Evolutionary conservation across 2,113 vertebrate genomes (phyloP), one percentile per base, ranked within the genome.

Genomic region (Columba livia): DNA sequence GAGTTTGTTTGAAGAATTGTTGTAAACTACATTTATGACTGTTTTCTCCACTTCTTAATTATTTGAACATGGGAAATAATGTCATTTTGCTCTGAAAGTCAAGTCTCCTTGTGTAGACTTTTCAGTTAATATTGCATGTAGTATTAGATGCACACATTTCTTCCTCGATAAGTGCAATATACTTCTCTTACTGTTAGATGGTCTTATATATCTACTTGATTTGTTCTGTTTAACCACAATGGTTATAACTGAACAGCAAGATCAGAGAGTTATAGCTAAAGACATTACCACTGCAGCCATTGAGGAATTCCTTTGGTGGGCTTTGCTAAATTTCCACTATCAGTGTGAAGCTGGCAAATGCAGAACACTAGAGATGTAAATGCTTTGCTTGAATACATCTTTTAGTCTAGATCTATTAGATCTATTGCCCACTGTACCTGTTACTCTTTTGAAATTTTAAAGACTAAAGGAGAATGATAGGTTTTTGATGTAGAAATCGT

Each of bases 401-500:
- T 91, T 65, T 57, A 65, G 40, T 62, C 77, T 47, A 47, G 72
- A 90, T 93, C 44, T 44, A 8, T 47, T 47, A 47, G 17, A 47
- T 47, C 91, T 94, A 89, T 62, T 70, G 24, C 18, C 56, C n/a
- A 31, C 34, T 20, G 5, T 74, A 73, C 71, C 85, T 81, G 28
- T 20, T 82, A 11, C 51, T 86, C 72, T 72, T 66, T n/a, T 79
- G 32, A 93, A 91, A 91, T 95, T 93, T 91, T 94, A 80, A 93
- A 90, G 66, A 34, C 66, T 56, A 15, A 58, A 51, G 21, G 67
- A 80, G 73, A 95, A 71, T 71, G 40, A 92, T 90, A 60, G 70
- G 57, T 32, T 82, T 78, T 95, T 21, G 28, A 94, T 81, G 77
- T 42, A 91, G 89, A 65, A 92, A 89, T 79, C 0, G 0, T 89